These are phyloP conservation scores for Brachionichthys hirsutus DNA, from an alignment of 2,113 vertebrate genomes.

Conservation along the genomic window DNA sequence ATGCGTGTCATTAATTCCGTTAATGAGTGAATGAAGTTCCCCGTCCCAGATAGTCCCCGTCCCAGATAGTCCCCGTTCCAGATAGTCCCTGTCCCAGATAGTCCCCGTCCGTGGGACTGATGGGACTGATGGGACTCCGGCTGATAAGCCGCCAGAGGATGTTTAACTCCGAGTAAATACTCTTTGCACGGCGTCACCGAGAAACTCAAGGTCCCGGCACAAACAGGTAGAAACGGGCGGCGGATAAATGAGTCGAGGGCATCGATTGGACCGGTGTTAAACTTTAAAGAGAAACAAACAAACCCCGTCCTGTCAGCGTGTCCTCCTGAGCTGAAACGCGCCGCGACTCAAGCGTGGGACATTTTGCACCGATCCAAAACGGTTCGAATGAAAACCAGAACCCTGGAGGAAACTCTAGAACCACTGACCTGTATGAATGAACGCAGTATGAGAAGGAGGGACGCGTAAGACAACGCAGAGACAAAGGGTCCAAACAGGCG, in stretches of 20 bases:
- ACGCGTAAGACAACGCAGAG: conserved; percentile 18
- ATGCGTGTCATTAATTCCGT: background rate
- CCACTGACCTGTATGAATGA: too few species aligned
- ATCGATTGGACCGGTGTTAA: background rate
- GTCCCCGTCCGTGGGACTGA: too few species aligned
- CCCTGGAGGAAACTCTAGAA: too few species aligned
- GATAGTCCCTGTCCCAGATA: too few species aligned
- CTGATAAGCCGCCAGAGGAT: conserved; percentile 28
- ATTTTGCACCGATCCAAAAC: too few species aligned
- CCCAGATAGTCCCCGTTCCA: too few species aligned
- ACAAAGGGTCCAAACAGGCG: conserved; percentile 1
- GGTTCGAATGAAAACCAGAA: too few species aligned
- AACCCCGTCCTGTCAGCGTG: too few species aligned
- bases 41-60: too few species aligned
- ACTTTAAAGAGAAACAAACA: background rate
- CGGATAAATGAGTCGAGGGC: background rate
- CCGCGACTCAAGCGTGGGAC: too few species aligned
- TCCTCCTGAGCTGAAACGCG: too few species aligned
- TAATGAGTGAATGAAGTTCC: background rate
- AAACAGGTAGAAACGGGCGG: background rate
- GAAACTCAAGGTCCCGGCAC: background rate
- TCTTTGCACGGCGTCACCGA: background rate
- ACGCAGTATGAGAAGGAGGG: conserved; percentile 7
- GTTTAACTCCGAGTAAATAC: conserved; percentile 22
- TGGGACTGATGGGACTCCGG: conserved; percentile 11